Percentiles rank a stretch among this genome's conserved stretches.
phyloP scores from a whole-genome alignment of 1,140 invertebrate genomes.

The Cotesia typhae region DNA sequence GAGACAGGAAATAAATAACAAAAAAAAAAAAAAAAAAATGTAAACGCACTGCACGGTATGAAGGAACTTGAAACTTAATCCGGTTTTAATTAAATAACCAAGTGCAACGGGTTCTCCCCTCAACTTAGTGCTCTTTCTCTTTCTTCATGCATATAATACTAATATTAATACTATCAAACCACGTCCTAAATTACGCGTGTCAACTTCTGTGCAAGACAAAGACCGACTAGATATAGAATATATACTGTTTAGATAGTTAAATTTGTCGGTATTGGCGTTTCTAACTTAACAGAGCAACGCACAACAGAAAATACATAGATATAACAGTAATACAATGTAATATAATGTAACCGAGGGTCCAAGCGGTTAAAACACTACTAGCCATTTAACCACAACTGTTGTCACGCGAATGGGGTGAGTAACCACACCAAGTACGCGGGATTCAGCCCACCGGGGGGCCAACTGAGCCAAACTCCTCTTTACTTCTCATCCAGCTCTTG shows the following conservation, averaged over 20 bases:
- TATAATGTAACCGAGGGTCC: neutral
- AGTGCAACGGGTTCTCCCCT: slow-evolving; percentile 18
- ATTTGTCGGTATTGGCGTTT: too few species aligned
- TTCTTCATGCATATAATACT: neutral
- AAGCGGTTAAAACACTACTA: slow-evolving; percentile 23
- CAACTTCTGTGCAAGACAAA: neutral
- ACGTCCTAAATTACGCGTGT: neutral
- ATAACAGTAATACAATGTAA: neutral
- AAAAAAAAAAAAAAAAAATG: neutral
- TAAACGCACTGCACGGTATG: neutral
- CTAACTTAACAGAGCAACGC: too few species aligned
- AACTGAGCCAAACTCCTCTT: neutral
- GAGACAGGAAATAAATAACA: neutral
- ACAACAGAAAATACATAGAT: too few species aligned
- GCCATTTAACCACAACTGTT: slow-evolving; percentile 65
- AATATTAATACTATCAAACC: neutral
- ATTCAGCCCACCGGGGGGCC: slow-evolving; percentile 6
- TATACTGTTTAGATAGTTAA: too few species aligned
- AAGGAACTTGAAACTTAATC: slow-evolving; percentile 47
- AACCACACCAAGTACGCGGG: slow-evolving; percentile 19
- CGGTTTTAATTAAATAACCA: slow-evolving; percentile 62
- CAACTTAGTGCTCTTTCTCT: neutral
- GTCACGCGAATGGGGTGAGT: slow-evolving; percentile 43
- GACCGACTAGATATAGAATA: neutral
- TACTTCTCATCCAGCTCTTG: too few species aligned